Base-by-base conservation (phyloP, 1,140 invertebrate genomes). In the Diploscapter pachys region DNA sequence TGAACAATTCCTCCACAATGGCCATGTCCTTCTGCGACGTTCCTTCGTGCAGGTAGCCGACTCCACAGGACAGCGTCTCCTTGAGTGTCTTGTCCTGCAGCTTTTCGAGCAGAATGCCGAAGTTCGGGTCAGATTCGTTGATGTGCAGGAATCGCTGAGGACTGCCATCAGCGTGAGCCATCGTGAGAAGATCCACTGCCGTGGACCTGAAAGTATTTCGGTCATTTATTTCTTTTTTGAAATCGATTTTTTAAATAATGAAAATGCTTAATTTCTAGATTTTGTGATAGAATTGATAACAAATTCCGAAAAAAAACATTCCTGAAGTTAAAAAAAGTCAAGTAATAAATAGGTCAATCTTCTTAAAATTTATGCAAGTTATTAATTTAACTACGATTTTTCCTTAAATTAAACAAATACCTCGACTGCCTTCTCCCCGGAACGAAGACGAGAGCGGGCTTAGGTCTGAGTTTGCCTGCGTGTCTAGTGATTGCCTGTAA, bases 21-120 rank as follows among this genome's bases (percentile, higher is more conserved):
- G 92, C 90, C 68, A 92, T 88, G 88, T 99, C 97, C 52, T 90
- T 89, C 0, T 89, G 82, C 3, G 90, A 91, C 4, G 98, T 88
- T 5, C 96, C 96, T 88, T 97, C 96, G 86, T 99, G 96, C 9
- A 99, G 88, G 87, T 96, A 99, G 3, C 93, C 96, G 56, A 99
- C 95, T 67, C 97, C 97, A 86, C 95, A 93, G 0, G 90, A 89
- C 0, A 96, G 83, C 0, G 93, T 94, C 84, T 95, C 51, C 48
- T 52, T 6, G 62, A 63, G 67, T 9, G 50, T 65, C 9, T 13
- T 8, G 13, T 59, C 67, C 9, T 75, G 49, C 4, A 76, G 71
- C 5, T 63, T 52, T 4, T 54, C 69, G 5, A 97, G 86, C 86
- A 95, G 96, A 0, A 93, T 92, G 81, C 91, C 89, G 57, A 97